Evolutionary conservation across 2,888 invertebrate genomes (phyloP), one percentile per base, ranked within the genome.

Genomic region (Nomada hirtipes): DNA sequence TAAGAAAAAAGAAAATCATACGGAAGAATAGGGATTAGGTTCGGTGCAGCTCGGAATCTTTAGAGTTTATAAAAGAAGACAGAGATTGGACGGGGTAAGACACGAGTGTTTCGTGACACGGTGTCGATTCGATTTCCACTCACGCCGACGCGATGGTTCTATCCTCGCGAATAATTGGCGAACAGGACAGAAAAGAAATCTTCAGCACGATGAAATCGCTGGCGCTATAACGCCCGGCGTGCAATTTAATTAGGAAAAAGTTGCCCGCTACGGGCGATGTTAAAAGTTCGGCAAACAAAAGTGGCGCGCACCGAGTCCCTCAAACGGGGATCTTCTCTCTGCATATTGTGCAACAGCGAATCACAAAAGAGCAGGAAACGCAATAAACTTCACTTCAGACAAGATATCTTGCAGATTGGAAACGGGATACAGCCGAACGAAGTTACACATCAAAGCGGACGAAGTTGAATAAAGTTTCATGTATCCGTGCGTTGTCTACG

Each of bases 311-410:
- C 36, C 18, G 23, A 67, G 50, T 20, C 60, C 50, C 42, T 50
- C 7, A 2, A 26, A 52, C 26, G 26, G 42, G 50, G 67, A 72
- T 68, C 57, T 26, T 63, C 71, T 53, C 55, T 44, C 52, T 20
- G 47, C 50, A 61, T 63, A 79, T 72, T 72, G 73, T 64, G 20
- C 42, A 29, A 36, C 64, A 18, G 23, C 36, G 42, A 50, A 44
- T 52, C 70, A 74, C 64, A 70, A 79, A 74, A 70, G 69, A 26
- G 47, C 60, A 44, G 47, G 44, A n/a, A 55, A 74, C 50, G 79
- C 81, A 81, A 81, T 79, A 81, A 79, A 81, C 47, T 53, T 74
- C n/a, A 18, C 44, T 64, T 23, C 53, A 36, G 26, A 52, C 52
- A 7, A 52, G 67, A 67, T 68, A 59, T 50, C 44, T 36, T 9